These are phyloP conservation scores for Dasypus novemcinctus DNA, from an alignment of 2,113 vertebrate genomes.

Conservation along the genomic window DNA sequence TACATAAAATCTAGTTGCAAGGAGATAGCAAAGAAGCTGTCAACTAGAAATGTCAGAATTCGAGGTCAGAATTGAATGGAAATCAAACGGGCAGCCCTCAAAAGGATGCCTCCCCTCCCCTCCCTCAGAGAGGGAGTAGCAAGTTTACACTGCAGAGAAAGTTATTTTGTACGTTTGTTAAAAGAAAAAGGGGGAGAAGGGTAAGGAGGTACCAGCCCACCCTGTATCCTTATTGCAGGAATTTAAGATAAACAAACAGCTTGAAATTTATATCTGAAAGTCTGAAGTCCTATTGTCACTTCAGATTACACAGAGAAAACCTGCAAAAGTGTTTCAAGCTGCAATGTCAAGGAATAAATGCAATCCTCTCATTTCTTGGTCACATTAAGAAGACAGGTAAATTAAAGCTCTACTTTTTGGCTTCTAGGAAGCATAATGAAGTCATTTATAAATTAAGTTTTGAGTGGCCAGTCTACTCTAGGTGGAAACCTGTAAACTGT, in stretches of 20 bases:
- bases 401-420: constrained; percentile 15
- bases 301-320: constrained; percentile 40
- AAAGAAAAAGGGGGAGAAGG: neutral
- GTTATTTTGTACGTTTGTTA: neutral
- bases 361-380: neutral
- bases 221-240: neutral
- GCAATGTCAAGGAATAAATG: neutral
- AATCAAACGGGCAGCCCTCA: neutral
- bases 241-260: constrained; percentile 15
- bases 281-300: neutral
- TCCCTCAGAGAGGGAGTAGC: neutral
- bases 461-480: neutral
- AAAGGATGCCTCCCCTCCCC: neutral
- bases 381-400: constrained; percentile 25
- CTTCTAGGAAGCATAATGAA: constrained; percentile 34
- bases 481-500: neutral
- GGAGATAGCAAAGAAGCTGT: neutral
- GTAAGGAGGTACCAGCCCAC: neutral
- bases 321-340: neutral
- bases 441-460: constrained; percentile 47
- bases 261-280: constrained; percentile 11
- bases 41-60: neutral
- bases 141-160: neutral
- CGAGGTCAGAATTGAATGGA: neutral
- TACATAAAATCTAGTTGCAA: neutral